Evolutionary conservation across 2,113 vertebrate genomes (phyloP).

Genomic region (Xenopus borealis): DNA sequence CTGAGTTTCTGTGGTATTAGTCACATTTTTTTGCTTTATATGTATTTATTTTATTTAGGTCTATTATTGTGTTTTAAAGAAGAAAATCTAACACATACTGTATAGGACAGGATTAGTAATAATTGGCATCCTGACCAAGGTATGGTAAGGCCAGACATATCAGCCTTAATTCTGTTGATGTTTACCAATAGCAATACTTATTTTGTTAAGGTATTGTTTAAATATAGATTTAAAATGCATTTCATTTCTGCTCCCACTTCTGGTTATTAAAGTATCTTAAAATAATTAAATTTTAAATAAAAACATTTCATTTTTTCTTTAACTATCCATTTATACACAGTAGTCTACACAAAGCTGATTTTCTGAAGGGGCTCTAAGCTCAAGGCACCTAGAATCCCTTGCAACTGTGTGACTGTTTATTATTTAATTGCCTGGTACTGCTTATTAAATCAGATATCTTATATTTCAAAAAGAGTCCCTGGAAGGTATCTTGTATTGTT

Average conservation of each 20-base stretch:
- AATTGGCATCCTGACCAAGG: neutral
- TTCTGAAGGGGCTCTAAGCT: neutral
- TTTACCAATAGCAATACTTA: neutral
- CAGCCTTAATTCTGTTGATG: neutral
- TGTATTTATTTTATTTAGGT: neutral
- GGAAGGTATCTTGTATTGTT: neutral
- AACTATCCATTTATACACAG: neutral
- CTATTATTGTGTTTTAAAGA: neutral
- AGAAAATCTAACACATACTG: constrained; percentile 4
- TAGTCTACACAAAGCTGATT: neutral
- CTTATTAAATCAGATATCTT: neutral
- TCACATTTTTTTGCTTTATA: constrained; percentile 19
- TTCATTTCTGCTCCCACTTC: neutral
- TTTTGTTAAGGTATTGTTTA: too few relatives aligned
- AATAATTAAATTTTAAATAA: neutral
- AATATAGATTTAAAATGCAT: neutral
- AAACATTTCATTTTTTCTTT: neutral
- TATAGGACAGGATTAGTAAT: neutral
- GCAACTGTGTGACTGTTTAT: neutral
- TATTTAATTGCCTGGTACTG: neutral
- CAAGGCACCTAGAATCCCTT: neutral
- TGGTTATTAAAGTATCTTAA: neutral
- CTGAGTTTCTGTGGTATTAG: constrained; percentile 48
- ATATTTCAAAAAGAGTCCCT: neutral
- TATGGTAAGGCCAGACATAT: too few relatives aligned